Evolutionary conservation across 2,113 vertebrate genomes (phyloP).

Genomic region (Ciconia stormi): DNA sequence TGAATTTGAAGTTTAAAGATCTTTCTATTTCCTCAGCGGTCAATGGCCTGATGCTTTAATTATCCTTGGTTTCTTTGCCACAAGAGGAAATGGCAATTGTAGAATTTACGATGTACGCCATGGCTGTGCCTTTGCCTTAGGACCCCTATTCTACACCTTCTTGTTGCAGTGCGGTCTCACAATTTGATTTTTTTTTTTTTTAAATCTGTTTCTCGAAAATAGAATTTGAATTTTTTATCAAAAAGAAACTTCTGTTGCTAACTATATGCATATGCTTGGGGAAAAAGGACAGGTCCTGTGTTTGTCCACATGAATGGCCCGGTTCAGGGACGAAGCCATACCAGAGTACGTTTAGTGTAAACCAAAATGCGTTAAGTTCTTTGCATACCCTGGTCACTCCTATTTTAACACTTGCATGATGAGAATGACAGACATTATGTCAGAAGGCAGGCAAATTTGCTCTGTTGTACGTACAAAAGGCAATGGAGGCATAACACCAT

Average conservation of each 20-base stretch:
- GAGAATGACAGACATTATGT: not conserved
- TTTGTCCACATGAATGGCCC: not conserved
- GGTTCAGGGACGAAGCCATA: not conserved
- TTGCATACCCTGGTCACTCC: not conserved
- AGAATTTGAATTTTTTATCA: not conserved
- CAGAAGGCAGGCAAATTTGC: not conserved
- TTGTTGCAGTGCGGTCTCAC: not conserved
- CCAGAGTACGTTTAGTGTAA: not conserved
- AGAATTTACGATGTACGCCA: accelerated
- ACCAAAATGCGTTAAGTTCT: not conserved
- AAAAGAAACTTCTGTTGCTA: not conserved
- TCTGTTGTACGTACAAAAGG: not conserved
- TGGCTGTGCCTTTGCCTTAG: not conserved
- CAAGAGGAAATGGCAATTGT: not conserved
- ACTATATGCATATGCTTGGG: too few species aligned
- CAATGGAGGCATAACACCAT: not conserved
- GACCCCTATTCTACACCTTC: not conserved
- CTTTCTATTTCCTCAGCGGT: not conserved
- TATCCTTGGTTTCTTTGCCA: not conserved
- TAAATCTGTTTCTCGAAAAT: not conserved
- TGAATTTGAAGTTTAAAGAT: not conserved
- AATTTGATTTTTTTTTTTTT: too few species aligned
- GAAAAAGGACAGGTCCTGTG: not conserved
- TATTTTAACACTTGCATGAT: not conserved
- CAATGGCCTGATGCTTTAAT: not conserved